phyloP scores from a whole-genome alignment of 2,113 vertebrate genomes.

The Odobenus rosmarus region DNA sequence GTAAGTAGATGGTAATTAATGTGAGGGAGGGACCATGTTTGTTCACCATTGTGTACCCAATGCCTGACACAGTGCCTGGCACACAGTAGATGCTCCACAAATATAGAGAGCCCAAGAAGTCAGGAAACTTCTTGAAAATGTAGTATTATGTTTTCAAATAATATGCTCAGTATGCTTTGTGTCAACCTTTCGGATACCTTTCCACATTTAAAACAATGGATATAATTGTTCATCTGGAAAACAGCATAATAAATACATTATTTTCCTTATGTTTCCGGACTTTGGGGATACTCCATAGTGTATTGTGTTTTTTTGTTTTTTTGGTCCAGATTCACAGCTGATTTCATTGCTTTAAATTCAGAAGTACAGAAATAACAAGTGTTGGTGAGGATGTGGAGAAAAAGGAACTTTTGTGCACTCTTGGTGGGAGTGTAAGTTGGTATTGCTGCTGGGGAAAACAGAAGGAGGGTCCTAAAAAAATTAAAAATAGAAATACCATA shows the following conservation, averaged over 20 bases:
- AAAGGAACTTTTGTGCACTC: neutral
- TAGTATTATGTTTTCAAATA: neutral
- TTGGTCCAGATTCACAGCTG: neutral
- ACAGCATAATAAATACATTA: neutral
- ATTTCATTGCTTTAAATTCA: conserved; percentile 15
- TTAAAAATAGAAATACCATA: neutral
- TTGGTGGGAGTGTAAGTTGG: neutral
- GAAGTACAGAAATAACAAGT: neutral
- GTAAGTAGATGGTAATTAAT: neutral
- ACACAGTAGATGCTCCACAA: neutral
- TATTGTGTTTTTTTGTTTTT: neutral
- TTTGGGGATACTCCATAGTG: neutral
- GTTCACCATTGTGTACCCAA: fast-evolving
- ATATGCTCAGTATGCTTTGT: neutral
- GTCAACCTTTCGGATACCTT: neutral
- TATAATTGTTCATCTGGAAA: conserved; percentile 24
- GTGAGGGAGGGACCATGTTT: neutral
- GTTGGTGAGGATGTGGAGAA: neutral
- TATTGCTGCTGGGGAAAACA: neutral
- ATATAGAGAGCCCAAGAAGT: neutral
- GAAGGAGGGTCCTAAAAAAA: neutral
- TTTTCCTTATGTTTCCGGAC: neutral
- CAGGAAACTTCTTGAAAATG: neutral
- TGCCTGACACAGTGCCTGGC: neutral
- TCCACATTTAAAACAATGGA: neutral